Conservation (phyloP, 2,797 vertebrate genomes). For the Cyprinella venusta region DNA sequence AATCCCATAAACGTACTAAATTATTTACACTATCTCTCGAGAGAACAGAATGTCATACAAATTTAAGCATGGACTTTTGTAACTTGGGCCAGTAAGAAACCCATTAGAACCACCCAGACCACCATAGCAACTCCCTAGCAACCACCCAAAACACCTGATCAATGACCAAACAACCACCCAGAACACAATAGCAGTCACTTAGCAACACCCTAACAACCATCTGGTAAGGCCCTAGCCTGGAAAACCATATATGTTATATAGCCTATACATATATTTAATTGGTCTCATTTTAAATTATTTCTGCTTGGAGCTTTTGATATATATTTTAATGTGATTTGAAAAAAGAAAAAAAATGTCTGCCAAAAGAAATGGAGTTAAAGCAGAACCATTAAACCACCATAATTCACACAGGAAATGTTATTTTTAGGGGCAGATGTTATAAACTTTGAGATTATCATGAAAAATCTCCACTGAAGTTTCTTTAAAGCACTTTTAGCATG, state of each 20-base stretch:
- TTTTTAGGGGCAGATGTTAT: slow-evolving; percentile 15
- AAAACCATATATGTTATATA: too few relatives aligned
- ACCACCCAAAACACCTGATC: neutral
- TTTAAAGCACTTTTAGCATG: slow-evolving; percentile 9
- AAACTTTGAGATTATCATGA: slow-evolving; percentile 31
- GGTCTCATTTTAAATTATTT: neutral
- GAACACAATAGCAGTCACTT: neutral
- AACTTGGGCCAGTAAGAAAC: neutral
- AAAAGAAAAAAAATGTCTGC: neutral
- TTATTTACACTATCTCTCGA: neutral
- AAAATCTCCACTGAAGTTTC: slow-evolving; percentile 25
- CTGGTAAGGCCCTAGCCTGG: neutral
- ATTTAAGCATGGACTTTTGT: neutral
- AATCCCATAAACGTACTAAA: too few relatives aligned
- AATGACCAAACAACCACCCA: neutral
- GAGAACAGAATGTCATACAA: neutral
- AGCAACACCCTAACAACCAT: neutral
- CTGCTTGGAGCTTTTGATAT: neutral
- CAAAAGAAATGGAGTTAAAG: neutral
- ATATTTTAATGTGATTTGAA: neutral
- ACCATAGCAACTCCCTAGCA: neutral
- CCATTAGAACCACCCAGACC: too few relatives aligned
- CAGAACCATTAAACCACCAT: slow-evolving; percentile 11
- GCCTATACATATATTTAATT: neutral
- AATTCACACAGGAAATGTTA: slow-evolving; percentile 2